Evolutionary conservation across 2,888 invertebrate species (phyloP).

Genomic region (Kryphioiulus occultus): DNA sequence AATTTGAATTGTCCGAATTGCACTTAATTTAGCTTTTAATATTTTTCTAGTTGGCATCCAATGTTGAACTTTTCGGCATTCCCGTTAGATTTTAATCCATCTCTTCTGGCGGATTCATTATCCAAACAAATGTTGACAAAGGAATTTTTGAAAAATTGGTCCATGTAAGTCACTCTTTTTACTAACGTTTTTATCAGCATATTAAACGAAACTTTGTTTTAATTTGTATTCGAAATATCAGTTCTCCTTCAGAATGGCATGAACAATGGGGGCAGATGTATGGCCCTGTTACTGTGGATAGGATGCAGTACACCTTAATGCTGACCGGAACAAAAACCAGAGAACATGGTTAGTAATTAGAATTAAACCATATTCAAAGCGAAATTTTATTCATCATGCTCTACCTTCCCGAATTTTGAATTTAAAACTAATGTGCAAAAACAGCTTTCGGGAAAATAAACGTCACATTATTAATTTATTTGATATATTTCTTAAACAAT

Average conservation of each 20-base stretch:
- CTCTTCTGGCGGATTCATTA: neutral
- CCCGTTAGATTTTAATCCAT: slow-evolving; percentile 33
- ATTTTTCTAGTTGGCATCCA: slow-evolving; percentile 28
- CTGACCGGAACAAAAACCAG: slow-evolving; percentile 15
- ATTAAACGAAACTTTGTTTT: neutral
- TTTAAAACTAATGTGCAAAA: too few relatives aligned
- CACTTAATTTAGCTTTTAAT: too few relatives aligned
- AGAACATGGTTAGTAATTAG: slow-evolving; percentile 1
- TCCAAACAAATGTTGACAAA: slow-evolving; percentile 25
- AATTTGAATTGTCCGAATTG: too few relatives aligned
- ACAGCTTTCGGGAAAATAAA: too few relatives aligned
- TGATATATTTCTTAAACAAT: too few relatives aligned
- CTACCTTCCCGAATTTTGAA: too few relatives aligned
- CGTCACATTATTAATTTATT: too few relatives aligned
- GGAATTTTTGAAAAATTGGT: slow-evolving; percentile 17
- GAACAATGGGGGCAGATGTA: slow-evolving; percentile 45
- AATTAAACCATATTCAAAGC: too few relatives aligned
- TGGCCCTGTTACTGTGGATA: neutral
- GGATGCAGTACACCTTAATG: slow-evolving; percentile 13
- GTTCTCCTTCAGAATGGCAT: slow-evolving; percentile 33
- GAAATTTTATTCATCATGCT: too few relatives aligned
- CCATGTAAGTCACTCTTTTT: neutral
- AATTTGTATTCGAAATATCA: neutral
- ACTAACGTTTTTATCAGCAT: too few relatives aligned
- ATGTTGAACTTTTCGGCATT: neutral